phyloP scores from a whole-genome alignment of 1,140 invertebrate species.

The Charaxes varanes region DNA sequence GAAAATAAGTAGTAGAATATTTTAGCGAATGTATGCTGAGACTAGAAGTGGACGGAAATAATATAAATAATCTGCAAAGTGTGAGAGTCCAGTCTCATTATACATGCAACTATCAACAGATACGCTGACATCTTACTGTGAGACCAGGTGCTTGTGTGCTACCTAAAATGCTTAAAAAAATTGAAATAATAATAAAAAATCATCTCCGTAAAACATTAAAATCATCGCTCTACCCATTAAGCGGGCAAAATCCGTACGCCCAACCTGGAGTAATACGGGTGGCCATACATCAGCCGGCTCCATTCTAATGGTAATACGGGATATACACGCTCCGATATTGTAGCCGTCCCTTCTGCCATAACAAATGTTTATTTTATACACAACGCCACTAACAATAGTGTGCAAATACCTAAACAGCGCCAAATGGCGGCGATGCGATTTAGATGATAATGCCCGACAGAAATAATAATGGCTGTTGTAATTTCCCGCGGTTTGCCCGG shows the following conservation, averaged over 20 bases:
- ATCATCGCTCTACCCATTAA: conserved; percentile 9
- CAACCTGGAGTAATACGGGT: conserved; percentile 36
- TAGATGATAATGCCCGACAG: conserved; percentile 63
- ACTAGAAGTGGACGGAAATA: too few relatives aligned
- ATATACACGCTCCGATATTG: conserved; percentile 58
- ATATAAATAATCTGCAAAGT: too few relatives aligned
- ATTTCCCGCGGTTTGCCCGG: conserved; percentile 40
- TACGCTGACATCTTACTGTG: too few relatives aligned
- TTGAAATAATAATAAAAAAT: too few relatives aligned
- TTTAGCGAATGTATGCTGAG: too few relatives aligned
- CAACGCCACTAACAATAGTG: conserved; percentile 73
- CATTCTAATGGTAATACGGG: conserved; percentile 68
- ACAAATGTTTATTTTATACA: conserved; percentile 75
- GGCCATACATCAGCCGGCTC: conserved; percentile 59
- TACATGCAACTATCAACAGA: too few relatives aligned
- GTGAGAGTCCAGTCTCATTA: too few relatives aligned
- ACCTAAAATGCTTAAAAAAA: too few relatives aligned
- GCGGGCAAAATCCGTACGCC: conserved; percentile 13
- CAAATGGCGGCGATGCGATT: conserved; percentile 66
- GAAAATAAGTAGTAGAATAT: too few relatives aligned
- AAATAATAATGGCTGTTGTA: conserved; percentile 62
- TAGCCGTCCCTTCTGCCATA: conserved; percentile 55
- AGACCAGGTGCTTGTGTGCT: too few relatives aligned
- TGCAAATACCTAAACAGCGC: conserved; percentile 71
- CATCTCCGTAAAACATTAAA: conserved; percentile 8